Conservation (phyloP, 2,113 vertebrate genomes). For the Morone saxatilis region DNA sequence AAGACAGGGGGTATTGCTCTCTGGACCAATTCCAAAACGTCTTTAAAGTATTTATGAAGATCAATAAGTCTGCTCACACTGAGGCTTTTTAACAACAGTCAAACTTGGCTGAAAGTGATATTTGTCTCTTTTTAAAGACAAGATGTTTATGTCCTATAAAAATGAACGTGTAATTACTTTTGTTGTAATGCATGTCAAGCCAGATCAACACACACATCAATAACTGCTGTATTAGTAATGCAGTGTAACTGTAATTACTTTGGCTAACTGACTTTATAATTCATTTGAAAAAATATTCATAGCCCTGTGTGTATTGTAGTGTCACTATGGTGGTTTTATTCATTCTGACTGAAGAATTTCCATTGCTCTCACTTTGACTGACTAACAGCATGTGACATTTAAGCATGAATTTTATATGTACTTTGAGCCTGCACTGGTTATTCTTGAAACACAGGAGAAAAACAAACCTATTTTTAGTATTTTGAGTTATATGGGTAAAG, state of each 20-base stretch:
- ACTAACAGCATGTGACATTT: slow-evolving; percentile 1
- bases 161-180: not conserved
- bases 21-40: slow-evolving; percentile 10
- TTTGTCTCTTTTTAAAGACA: not conserved
- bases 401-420: not conserved
- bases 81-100: slow-evolving; percentile 1
- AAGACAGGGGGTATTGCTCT: slow-evolving; percentile 1
- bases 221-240: not conserved
- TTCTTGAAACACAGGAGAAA: not conserved
- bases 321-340: not conserved
- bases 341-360: not conserved
- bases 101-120: not conserved
- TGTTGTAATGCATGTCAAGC: not conserved
- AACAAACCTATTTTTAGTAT: not conserved
- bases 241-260: no score
- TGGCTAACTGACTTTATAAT: not conserved
- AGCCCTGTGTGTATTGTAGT: not conserved
- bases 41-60: slow-evolving; percentile 34
- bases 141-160: not conserved
- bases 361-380: not conserved
- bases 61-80: slow-evolving; percentile 20
- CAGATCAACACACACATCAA: not conserved
- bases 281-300: not conserved
- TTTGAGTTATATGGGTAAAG: no score
- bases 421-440: not conserved